A percentile compares a stretch with the other conserved stretches of the same genome.
These are phyloP conservation scores for Ruditapes philippinarum DNA, from an alignment of 1,140 invertebrate species.

Conservation along the genomic window DNA sequence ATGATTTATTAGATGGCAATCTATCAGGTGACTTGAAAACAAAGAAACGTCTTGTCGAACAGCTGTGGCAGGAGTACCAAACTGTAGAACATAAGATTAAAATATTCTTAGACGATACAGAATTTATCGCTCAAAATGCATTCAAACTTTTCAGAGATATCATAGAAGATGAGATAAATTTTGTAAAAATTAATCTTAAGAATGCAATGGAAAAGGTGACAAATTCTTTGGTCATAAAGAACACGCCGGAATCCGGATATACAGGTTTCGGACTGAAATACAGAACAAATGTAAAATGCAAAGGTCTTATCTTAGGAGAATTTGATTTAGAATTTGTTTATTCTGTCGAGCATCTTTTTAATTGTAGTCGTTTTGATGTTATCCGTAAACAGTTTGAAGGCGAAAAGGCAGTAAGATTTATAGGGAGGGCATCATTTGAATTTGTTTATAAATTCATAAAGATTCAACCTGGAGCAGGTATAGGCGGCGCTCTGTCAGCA, in stretches of 20 bases:
- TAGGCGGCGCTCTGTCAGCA: neutral
- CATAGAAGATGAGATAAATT: neutral
- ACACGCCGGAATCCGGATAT: neutral
- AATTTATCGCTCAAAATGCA: neutral
- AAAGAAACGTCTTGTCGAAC: neutral
- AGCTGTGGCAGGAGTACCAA: neutral
- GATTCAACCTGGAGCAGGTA: neutral
- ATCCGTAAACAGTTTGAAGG: neutral
- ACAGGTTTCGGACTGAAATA: neutral
- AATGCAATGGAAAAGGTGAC: neutral
- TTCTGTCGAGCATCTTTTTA: neutral
- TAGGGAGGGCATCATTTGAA: neutral
- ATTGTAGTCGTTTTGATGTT: neutral
- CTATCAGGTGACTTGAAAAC: neutral
- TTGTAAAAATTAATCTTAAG: neutral
- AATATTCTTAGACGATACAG: neutral
- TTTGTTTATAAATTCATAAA: neutral
- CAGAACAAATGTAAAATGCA: neutral
- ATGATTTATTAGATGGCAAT: neutral
- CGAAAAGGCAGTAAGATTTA: constrained; percentile 10
- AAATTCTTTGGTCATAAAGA: neutral
- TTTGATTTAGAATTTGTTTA: neutral
- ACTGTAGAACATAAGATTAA: neutral
- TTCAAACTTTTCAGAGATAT: neutral
- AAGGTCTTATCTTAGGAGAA: neutral